Evolutionary conservation across 2,888 invertebrate genomes (phyloP), one percentile per base, ranked within the genome.

Genomic region (Melieria crassipennis): DNA sequence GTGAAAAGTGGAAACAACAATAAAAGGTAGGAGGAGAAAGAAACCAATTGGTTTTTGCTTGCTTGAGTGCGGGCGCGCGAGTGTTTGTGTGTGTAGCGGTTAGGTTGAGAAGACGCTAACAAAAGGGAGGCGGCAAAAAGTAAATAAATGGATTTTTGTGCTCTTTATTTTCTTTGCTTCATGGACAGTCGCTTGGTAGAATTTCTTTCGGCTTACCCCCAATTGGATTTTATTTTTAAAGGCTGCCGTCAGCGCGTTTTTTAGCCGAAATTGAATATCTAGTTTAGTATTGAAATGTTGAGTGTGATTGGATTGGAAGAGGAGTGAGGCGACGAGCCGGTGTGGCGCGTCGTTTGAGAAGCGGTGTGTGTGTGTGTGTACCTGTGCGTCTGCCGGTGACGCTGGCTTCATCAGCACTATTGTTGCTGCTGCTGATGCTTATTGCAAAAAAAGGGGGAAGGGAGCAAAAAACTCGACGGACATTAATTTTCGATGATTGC

Each of bases 221-320:
- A 69, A 79, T 77, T 46, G 30, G 55, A 68, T 73, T 79, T 79
- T 81, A 81, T 82, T 80, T 81, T 78, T 81, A 81, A 81, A 80
- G 75, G 75, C 75, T 81, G 79, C 75, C 79, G 79, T 81, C 79
- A 80, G 74, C 70, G 42, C 57, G 61, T 46, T 13, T 61, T 52
- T 52, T 43, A 2, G 30, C 30, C 30, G 30, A 11, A 47, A 52
- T 52, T 52, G 61, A 61, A 57, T 30, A 30, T 30, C 30, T 1
- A 30, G 30, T 30, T 1, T 30, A 30, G 30, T 30, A 30, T 30
- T 30, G 30, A 30, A 30, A 30, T 30, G 30, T 30, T 1, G 30
- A 3, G 30, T 30, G 30, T 30, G 30, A 30, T 2, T 3, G 30
- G 30, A 30, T 42, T 61, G 45, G 60, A 52, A 47, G 50, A 69